Conservation (phyloP, 2,888 invertebrate species). For the Melinopterus prodromus region DNA sequence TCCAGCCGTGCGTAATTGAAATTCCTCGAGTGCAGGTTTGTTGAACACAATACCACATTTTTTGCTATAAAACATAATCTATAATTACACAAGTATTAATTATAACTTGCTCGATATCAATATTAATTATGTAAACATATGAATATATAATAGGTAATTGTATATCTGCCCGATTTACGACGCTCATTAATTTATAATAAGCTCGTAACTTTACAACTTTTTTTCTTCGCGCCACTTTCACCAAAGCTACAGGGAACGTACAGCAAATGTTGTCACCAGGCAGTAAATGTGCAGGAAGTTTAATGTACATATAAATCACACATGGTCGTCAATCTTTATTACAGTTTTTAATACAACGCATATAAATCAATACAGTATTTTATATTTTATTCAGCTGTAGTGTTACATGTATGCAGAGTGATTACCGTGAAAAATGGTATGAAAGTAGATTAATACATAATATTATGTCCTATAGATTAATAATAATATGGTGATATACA, state of each 20-base stretch:
- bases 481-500: too few species aligned
- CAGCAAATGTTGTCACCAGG: not conserved
- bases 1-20: not conserved
- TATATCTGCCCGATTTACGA: not conserved
- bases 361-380: not conserved
- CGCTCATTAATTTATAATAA: not conserved
- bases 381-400: not conserved
- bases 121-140: constrained; percentile 4
- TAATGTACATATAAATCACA: not conserved
- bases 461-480: not conserved
- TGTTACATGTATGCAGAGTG: too few species aligned
- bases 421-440: too few species aligned
- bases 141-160: constrained; percentile 4
- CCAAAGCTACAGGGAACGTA: not conserved
- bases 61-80: not conserved
- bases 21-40: not conserved
- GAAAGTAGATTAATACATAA: too few species aligned
- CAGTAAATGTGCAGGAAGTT: not conserved
- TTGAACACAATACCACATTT: not conserved
- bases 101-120: not conserved
- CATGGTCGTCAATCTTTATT: not conserved
- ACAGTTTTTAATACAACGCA: not conserved
- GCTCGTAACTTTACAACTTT: not conserved
- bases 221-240: not conserved
- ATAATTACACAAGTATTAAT: constrained; percentile 4